A percentile compares a stretch with the other conserved stretches of the same genome.
Evolutionary conservation across 1,140 invertebrate genomes (phyloP).

Genomic region (Drosophila bipectinata): DNA sequence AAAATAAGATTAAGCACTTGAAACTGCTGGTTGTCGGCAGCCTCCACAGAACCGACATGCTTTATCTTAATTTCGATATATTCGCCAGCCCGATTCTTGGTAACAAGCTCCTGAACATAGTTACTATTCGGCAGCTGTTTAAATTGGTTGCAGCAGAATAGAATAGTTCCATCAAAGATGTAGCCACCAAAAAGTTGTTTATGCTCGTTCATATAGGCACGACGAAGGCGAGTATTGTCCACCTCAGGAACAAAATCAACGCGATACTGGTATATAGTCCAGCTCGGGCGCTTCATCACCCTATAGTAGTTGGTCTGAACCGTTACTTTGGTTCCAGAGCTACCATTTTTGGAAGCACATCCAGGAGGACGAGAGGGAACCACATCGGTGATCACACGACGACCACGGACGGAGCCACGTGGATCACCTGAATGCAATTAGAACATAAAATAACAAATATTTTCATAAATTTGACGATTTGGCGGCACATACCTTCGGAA

Average conservation of each 20-base stretch:
- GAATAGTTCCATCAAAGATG: conserved; percentile 85
- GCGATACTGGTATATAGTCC: conserved; percentile 92
- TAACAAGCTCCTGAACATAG: conserved; percentile 54
- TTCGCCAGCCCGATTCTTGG: conserved; percentile 72
- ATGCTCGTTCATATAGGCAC: conserved; percentile 59
- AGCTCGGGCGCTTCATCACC: conserved; percentile 87
- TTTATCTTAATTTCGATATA: conserved; percentile 67
- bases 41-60: conserved; percentile 58
- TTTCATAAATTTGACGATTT: not conserved
- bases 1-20: conserved; percentile 87
- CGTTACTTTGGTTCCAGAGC: conserved; percentile 37
- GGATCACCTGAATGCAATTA: conserved; percentile 41
- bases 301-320: conserved; percentile 91
- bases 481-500: conserved; percentile 16
- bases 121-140: conserved; percentile 15
- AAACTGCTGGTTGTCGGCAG: conserved; percentile 63
- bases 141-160: conserved; percentile 75
- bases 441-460: not conserved
- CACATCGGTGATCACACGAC: conserved; percentile 61
- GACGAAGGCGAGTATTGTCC: conserved; percentile 61
- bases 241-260: conserved; percentile 90
- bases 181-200: conserved; percentile 73
- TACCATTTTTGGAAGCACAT: conserved; percentile 52
- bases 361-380: conserved; percentile 58
- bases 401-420: conserved; percentile 70